Base-by-base conservation (phyloP, 1,140 invertebrate genomes). In the Leptoteleia sp. region DNA sequence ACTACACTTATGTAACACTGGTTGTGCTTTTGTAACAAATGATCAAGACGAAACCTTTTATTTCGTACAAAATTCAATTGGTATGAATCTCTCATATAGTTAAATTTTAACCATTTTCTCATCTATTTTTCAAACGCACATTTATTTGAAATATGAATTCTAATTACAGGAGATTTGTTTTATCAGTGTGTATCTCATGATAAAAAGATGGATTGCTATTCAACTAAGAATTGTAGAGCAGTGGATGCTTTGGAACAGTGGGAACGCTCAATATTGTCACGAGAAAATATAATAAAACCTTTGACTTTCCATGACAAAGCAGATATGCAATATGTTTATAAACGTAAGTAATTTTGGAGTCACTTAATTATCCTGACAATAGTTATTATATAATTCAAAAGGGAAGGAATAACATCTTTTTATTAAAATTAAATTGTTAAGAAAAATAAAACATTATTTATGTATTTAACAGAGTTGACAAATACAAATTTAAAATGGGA, bases 31-130 rank as follows among this genome's bases (percentile, higher is more conserved):
- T 47, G 43, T 81, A 3, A 16, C 79, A 9, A 61, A 78, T 16
- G 16, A 80, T 27, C 40, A 80, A 7, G 45, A 62, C 22, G 48
- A 81, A 47, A 15, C 83, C 33, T 86, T 68, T 48, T 54, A 84
- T 7, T 85, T 89, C 38, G 43, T 75, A 5, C 87, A 88, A 79
- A 89, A 89, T 79, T 89, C 87, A 16, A 70, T 88, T 15, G 86
- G 87, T 87, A 84, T 6, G n/a, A n/a, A n/a, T n/a, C n/a, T n/a
- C n/a, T n/a, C n/a, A n/a, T n/a, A n/a, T n/a, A n/a, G n/a, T n/a
- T n/a, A n/a, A n/a, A n/a, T n/a, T n/a, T n/a, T n/a, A n/a, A n/a
- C n/a, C n/a, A n/a, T n/a, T n/a, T n/a, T n/a, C n/a, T n/a, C n/a
- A n/a, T n/a, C n/a, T n/a, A n/a, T n/a, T n/a, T n/a, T n/a, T n/a